Conservation (phyloP, 2,888 invertebrate genomes). For the Odontocerum albicorne region DNA sequence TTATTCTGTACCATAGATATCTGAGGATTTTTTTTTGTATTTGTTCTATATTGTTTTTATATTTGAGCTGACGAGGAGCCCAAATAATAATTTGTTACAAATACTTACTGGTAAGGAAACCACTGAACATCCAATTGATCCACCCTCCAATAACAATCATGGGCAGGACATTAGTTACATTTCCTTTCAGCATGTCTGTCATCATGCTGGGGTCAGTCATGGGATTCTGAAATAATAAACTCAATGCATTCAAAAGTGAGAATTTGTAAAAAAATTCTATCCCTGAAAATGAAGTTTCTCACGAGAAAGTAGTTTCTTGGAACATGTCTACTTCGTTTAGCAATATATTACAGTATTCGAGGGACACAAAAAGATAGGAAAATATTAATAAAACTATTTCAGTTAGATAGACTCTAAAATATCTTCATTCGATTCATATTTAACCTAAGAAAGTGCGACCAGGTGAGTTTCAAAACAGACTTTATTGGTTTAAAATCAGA, state of each 20-base stretch:
- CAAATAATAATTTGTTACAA: too few relatives aligned
- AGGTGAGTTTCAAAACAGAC: too few relatives aligned
- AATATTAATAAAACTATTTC: not conserved
- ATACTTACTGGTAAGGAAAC: constrained; percentile 92
- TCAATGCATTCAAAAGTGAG: not conserved
- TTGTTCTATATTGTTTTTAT: too few relatives aligned
- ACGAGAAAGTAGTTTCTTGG: too few relatives aligned
- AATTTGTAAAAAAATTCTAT: too few relatives aligned
- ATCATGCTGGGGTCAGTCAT: constrained; percentile 97
- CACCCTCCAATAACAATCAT: constrained; percentile 99
- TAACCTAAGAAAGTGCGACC: not conserved
- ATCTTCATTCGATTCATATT: not conserved
- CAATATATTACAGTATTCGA: too few relatives aligned
- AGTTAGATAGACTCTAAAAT: not conserved
- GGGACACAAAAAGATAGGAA: not conserved
- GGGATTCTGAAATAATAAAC: constrained; percentile 65
- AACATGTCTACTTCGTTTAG: too few relatives aligned
- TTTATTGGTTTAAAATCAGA: too few relatives aligned
- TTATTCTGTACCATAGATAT: too few relatives aligned
- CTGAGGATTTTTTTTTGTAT: too few relatives aligned
- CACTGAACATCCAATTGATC: constrained; percentile 99
- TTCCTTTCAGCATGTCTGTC: constrained; percentile 99
- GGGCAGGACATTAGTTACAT: constrained; percentile 96
- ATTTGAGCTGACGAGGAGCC: too few relatives aligned
- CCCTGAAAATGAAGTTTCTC: too few relatives aligned